These are phyloP conservation scores for Drosophila hydei DNA, from an alignment of 1,140 invertebrate species.

Conservation along the genomic window DNA sequence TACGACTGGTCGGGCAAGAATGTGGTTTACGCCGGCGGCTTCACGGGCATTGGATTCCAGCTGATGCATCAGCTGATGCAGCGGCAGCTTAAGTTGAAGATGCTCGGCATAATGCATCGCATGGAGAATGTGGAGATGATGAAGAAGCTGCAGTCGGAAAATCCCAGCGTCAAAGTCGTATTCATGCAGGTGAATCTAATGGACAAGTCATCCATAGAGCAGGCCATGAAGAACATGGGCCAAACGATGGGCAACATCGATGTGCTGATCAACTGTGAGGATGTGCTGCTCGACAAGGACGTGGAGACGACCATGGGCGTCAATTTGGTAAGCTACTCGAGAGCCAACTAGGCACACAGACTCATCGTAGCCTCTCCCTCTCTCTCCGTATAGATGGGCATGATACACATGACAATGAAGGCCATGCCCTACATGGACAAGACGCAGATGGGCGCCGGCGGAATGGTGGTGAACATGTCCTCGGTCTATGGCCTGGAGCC, in stretches of 20 bases:
- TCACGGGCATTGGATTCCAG: constrained; percentile 73
- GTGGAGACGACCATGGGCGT: constrained; percentile 71
- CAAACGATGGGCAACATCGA: constrained; percentile 68
- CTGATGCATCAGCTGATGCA: constrained; percentile 71
- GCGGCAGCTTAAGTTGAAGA: constrained; percentile 65
- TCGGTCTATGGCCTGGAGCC: constrained; percentile 86
- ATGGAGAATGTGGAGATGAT: constrained; percentile 80
- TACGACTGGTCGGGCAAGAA: constrained; percentile 75
- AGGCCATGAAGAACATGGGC: constrained; percentile 60
- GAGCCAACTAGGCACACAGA: not conserved
- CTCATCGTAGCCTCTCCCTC: not conserved
- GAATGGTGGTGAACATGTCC: constrained; percentile 87
- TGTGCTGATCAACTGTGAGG: constrained; percentile 74
- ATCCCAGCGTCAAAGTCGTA: constrained; percentile 50
- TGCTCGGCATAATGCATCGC: constrained; percentile 63
- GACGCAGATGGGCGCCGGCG: constrained; percentile 86
- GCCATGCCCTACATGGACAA: constrained; percentile 85
- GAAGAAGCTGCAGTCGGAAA: constrained; percentile 67
- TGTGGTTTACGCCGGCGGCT: constrained; percentile 72
- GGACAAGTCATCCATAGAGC: constrained; percentile 65
- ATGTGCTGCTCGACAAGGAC: constrained; percentile 76
- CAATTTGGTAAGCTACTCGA: constrained; percentile 61
- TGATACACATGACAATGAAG: constrained; percentile 66
- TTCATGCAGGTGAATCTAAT: constrained; percentile 73
- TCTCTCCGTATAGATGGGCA: constrained; percentile 46